phyloP scores from a whole-genome alignment of 2,888 invertebrate genomes.

The Gryllus longicercus region DNA sequence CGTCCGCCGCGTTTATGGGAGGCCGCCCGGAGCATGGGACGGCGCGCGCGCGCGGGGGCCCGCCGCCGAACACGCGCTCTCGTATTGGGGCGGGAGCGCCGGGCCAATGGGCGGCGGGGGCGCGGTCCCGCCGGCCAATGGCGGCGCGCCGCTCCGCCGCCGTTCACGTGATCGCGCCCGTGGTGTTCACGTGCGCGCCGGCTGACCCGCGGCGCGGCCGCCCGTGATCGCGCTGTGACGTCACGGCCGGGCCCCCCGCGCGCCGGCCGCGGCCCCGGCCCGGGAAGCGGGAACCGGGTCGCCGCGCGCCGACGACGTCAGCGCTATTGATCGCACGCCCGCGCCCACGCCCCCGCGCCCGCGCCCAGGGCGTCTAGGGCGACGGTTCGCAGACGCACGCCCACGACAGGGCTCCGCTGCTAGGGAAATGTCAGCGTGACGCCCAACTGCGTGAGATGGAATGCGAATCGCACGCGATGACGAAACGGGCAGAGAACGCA shows the following conservation, averaged over 20 bases:
- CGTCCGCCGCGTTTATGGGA: background rate
- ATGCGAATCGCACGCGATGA: no score
- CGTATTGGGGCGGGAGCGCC: slow-evolving; percentile 43
- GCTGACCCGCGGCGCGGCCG: slow-evolving; percentile 61
- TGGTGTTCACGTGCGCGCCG: slow-evolving; percentile 81
- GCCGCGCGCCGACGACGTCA: background rate
- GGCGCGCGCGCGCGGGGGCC: background rate
- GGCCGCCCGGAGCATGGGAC: background rate
- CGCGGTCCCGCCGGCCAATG: slow-evolving; percentile 67
- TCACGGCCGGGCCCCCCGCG: slow-evolving; percentile 23
- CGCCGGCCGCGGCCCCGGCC: background rate
- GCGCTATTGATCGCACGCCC: slow-evolving; percentile 25
- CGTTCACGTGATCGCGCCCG: slow-evolving; percentile 70
- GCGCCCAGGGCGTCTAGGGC: background rate
- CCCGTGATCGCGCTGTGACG: slow-evolving; percentile 56
- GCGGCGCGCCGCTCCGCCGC: slow-evolving; percentile 62
- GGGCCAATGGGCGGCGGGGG: slow-evolving; percentile 65
- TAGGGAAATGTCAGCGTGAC: no score
- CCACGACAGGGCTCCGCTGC: background rate
- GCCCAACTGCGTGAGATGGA: no score
- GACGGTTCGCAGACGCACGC: background rate
- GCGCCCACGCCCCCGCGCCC: background rate
- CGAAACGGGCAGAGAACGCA: no score
- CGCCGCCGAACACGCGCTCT: slow-evolving; percentile 30
- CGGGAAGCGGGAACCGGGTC: slow-evolving; percentile 20